phyloP scores from a whole-genome alignment of 64 coral and sea anemone species.

The Acropora yongei region DNA sequence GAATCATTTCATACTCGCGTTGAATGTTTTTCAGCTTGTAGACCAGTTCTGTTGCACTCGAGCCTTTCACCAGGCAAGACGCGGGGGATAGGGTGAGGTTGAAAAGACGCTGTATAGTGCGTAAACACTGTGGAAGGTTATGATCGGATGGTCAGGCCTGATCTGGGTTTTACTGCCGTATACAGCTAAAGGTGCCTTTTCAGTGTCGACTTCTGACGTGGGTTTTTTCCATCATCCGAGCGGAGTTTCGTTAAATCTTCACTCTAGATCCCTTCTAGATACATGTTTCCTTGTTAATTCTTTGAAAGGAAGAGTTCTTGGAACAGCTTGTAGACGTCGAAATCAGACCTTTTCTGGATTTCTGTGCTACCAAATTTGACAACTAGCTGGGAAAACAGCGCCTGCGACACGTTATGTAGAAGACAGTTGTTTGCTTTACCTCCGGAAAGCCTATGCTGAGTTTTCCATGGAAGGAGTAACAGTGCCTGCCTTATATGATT shows the following conservation, averaged over 20 bases:
- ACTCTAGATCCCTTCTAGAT: slow-evolving; percentile 1
- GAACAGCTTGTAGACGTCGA: neutral
- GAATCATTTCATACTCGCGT: neutral
- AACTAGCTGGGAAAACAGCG: neutral
- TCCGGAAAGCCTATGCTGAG: neutral
- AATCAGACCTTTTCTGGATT: neutral
- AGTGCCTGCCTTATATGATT: too few species aligned
- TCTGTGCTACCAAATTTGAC: neutral
- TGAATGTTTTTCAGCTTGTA: slow-evolving; percentile 1
- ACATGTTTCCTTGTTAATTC: neutral
- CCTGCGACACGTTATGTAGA: too few species aligned
- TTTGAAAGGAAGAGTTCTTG: too few species aligned
- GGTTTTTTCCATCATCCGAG: neutral
- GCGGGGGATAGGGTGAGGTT: neutral
- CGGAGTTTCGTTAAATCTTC: too few species aligned
- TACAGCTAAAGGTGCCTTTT: neutral
- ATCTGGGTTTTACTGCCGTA: neutral
- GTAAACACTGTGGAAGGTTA: neutral
- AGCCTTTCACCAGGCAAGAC: neutral
- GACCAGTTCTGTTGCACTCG: neutral
- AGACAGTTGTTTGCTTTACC: neutral
- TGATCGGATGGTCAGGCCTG: neutral
- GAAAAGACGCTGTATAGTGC: neutral
- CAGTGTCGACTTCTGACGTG: neutral
- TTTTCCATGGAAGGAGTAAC: too few species aligned